Evolutionary conservation across 2,113 vertebrate genomes (phyloP).

Genomic region (Corythornis madagascariensis): DNA sequence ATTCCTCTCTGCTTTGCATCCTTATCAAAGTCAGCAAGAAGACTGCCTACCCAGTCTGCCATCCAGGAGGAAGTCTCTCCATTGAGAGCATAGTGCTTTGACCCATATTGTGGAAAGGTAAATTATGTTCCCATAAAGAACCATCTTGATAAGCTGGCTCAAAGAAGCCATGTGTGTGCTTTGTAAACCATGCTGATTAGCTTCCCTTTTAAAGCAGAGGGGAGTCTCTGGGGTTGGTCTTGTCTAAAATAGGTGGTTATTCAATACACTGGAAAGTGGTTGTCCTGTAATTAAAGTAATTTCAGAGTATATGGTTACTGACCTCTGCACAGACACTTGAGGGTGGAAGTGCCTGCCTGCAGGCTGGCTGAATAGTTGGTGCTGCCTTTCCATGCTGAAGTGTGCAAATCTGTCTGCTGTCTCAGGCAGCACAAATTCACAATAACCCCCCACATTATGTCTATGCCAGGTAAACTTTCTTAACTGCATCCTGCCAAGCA

Average conservation of each 20-base stretch:
- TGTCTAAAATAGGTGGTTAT: neutral
- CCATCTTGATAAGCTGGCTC: neutral
- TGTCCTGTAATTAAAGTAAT: neutral
- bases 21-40: neutral
- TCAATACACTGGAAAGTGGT: constrained; percentile 18
- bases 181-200: neutral
- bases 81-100: neutral
- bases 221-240: neutral
- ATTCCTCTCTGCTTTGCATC: neutral
- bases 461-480: neutral
- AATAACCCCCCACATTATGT: neutral
- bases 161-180: neutral
- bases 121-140: neutral
- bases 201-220: neutral
- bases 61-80: neutral
- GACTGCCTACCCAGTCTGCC: neutral
- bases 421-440: neutral
- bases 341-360: neutral
- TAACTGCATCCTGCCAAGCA: neutral
- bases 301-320: constrained; percentile 3
- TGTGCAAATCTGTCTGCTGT: neutral
- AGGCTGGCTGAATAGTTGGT: neutral
- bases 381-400: neutral
- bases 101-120: neutral
- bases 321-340: neutral